phyloP scores from a whole-genome alignment of 2,888 invertebrate species.

The Zygothrica quintamaculata region DNA sequence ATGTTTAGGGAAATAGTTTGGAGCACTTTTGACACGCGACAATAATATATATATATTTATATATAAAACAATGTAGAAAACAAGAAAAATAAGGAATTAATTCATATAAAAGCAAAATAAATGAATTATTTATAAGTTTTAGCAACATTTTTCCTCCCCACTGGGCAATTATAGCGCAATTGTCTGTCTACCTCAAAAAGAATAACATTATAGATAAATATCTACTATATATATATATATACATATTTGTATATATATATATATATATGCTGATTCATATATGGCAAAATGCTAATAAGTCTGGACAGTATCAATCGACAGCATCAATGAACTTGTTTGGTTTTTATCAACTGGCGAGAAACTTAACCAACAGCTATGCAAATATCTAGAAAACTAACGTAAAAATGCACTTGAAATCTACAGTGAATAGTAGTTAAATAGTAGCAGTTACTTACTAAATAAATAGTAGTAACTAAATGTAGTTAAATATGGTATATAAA shows the following conservation, averaged over 20 bases:
- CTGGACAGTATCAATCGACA: slow-evolving; percentile 5
- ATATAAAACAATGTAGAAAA: slow-evolving; percentile 26
- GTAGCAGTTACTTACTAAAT: not conserved
- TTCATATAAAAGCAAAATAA: not conserved
- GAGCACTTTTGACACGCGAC: slow-evolving; percentile 57
- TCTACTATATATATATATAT: not conserved
- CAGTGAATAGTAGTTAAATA: slow-evolving; percentile 17
- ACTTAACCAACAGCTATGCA: slow-evolving; percentile 50
- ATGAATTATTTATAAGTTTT: slow-evolving; percentile 48
- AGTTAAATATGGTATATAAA: too few relatives aligned
- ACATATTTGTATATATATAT: not conserved
- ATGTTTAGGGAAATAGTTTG: slow-evolving; percentile 11
- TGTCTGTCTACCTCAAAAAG: too few relatives aligned
- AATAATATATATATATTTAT: too few relatives aligned
- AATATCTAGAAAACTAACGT: slow-evolving; percentile 24
- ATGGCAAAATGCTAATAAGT: slow-evolving; percentile 31
- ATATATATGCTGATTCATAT: slow-evolving; percentile 11
- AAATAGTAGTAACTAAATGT: too few relatives aligned
- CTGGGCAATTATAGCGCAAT: slow-evolving; percentile 6
- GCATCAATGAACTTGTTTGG: slow-evolving; percentile 50
- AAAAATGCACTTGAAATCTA: slow-evolving; percentile 33
- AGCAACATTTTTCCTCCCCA: not conserved
- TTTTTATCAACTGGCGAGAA: not conserved
- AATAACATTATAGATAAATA: not conserved
- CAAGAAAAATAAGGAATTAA: not conserved